Evolutionary conservation across 2,113 vertebrate genomes (phyloP).

Genomic region (Nyctereutes procyonoides): DNA sequence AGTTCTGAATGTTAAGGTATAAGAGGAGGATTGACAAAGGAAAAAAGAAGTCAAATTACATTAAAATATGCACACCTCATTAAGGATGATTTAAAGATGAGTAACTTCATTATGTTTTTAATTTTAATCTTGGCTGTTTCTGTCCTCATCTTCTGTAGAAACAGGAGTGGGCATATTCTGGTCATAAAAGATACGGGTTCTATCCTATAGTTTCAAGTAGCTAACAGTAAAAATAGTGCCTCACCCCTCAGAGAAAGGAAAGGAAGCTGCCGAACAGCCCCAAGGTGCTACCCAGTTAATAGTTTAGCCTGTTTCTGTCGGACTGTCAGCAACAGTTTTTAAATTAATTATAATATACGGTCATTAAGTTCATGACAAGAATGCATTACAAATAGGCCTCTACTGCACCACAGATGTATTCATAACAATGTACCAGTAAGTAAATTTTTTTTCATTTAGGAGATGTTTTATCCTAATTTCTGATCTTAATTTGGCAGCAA

Average conservation of each 20-base stretch:
- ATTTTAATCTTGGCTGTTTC: constrained; percentile 32
- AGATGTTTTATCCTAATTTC: constrained; percentile 38
- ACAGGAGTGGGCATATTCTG: neutral
- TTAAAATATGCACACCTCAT: neutral
- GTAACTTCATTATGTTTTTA: neutral
- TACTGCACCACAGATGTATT: neutral
- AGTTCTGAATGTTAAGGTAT: neutral
- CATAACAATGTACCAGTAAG: constrained; percentile 27
- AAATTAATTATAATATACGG: constrained; percentile 73
- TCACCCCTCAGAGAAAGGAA: neutral
- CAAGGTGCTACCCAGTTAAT: neutral
- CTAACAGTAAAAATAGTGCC: neutral
- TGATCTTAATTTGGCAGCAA: constrained; percentile 18
- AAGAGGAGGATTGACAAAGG: neutral
- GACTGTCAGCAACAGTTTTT: constrained; percentile 61
- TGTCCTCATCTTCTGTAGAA: neutral
- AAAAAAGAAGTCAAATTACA: neutral
- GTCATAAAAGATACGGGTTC: neutral
- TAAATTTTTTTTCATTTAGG: constrained; percentile 55
- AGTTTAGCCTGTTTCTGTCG: constrained; percentile 39
- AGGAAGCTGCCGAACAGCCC: neutral
- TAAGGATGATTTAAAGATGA: neutral
- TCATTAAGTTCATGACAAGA: constrained; percentile 51
- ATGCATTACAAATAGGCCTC: neutral
- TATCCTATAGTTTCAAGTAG: neutral